Evolutionary conservation across 2,888 invertebrate genomes (phyloP).

Genomic region (Flexamia atlantica): DNA sequence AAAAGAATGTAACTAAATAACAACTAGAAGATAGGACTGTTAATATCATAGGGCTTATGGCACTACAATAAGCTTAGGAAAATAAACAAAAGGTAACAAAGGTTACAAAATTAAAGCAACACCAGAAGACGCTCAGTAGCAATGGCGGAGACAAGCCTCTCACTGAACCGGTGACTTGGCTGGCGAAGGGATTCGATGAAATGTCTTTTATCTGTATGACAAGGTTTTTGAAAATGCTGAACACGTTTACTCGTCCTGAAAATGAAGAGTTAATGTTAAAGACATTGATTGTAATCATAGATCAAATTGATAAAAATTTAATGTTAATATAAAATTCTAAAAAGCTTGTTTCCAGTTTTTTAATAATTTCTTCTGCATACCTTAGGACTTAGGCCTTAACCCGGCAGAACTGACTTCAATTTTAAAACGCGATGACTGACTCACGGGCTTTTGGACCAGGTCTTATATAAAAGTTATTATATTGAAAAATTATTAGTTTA

Average conservation of each 20-base stretch:
- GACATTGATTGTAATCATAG: no score
- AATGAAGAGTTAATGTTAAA: neutral
- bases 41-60: constrained; percentile 48
- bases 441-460: no score
- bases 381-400: no score
- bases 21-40: neutral
- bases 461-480: no score
- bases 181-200: constrained; percentile 34
- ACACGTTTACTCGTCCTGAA: constrained; percentile 27
- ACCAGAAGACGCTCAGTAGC: constrained; percentile 9
- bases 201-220: constrained; percentile 23
- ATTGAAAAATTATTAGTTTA: no score
- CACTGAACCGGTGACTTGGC: constrained; percentile 31
- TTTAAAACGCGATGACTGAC: no score
- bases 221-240: neutral
- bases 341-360: no score
- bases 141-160: neutral
- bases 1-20: neutral
- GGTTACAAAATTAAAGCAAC: constrained; percentile 39
- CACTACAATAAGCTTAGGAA: constrained; percentile 31
- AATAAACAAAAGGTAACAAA: constrained; percentile 29
- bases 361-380: no score
- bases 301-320: no score
- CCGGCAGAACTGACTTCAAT: no score
- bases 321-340: no score